These are phyloP conservation scores for Neoniphon sammara DNA, from an alignment of 2,797 vertebrate species.

Conservation along the genomic window DNA sequence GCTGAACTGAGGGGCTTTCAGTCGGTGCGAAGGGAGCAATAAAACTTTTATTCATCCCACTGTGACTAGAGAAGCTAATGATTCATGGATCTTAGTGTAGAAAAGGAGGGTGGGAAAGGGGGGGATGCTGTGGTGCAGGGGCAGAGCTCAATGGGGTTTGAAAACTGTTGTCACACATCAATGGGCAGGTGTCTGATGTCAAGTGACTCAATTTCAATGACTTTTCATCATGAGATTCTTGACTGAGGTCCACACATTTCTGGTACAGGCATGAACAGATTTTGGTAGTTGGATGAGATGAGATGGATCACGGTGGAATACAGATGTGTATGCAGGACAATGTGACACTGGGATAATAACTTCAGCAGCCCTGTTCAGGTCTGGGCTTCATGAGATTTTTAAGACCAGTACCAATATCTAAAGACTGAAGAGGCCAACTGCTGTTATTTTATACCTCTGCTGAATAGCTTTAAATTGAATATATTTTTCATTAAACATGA, in stretches of 20 bases:
- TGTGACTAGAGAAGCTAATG: conserved; percentile 78
- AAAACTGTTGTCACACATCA: conserved; percentile 81
- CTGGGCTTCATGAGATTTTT: neutral
- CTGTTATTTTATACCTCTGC: neutral
- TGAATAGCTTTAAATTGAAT: neutral
- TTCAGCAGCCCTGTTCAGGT: neutral
- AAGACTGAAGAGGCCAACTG: too few relatives aligned
- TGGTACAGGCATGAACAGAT: conserved; percentile 36
- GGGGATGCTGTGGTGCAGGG: conserved; percentile 61
- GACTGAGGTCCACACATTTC: conserved; percentile 52
- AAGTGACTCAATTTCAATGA: conserved; percentile 78
- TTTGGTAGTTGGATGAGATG: conserved; percentile 28
- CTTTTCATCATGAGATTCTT: conserved; percentile 67
- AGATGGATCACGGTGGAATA: conserved; percentile 19
- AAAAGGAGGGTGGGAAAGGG: conserved; percentile 28
- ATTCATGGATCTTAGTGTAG: conserved; percentile 76
- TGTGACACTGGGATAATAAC: neutral
- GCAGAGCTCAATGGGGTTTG: conserved; percentile 80
- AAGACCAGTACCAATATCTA: neutral
- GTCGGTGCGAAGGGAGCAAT: conserved; percentile 67
- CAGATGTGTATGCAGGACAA: neutral
- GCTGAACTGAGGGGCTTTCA: conserved; percentile 73
- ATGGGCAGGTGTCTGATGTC: conserved; percentile 77
- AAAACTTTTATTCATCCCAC: conserved; percentile 77
- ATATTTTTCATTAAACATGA: neutral